phyloP scores from a whole-genome alignment of 2,113 vertebrate genomes.

The Mastomys natalensis region DNA sequence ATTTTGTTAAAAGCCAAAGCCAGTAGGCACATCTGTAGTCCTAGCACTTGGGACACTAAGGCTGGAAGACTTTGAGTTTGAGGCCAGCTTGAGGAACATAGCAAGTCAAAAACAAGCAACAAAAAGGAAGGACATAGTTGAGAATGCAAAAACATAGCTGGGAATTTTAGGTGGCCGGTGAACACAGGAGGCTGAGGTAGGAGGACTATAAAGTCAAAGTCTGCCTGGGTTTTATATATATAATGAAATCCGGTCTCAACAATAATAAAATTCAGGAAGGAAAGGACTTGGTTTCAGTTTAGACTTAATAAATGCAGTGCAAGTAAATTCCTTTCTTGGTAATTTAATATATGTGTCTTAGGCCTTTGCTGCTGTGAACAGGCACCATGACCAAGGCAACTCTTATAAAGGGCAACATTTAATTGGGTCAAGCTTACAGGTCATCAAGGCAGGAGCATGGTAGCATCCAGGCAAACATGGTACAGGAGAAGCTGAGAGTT shows the following conservation, averaged over 20 bases:
- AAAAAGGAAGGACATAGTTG: not conserved
- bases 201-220: not conserved
- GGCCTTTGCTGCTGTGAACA: no score
- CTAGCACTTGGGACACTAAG: not conserved
- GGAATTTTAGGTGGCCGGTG: not conserved
- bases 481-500: no score
- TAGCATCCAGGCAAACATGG: no score
- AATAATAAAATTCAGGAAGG: not conserved
- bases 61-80: not conserved
- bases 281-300: not conserved
- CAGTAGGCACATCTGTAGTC: not conserved
- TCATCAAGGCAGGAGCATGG: no score
- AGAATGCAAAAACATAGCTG: not conserved
- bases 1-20: not conserved
- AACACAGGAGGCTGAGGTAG: not conserved
- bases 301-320: not conserved
- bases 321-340: constrained; percentile 23
- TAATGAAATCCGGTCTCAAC: not conserved
- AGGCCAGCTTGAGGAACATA: not conserved
- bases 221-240: not conserved
- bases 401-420: no score
- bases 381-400: no score
- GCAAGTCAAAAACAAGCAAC: not conserved
- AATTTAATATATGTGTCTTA: not conserved
- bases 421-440: no score